phyloP scores from a whole-genome alignment of 2,797 vertebrate genomes.

The Dendrocincla tyrannina region DNA sequence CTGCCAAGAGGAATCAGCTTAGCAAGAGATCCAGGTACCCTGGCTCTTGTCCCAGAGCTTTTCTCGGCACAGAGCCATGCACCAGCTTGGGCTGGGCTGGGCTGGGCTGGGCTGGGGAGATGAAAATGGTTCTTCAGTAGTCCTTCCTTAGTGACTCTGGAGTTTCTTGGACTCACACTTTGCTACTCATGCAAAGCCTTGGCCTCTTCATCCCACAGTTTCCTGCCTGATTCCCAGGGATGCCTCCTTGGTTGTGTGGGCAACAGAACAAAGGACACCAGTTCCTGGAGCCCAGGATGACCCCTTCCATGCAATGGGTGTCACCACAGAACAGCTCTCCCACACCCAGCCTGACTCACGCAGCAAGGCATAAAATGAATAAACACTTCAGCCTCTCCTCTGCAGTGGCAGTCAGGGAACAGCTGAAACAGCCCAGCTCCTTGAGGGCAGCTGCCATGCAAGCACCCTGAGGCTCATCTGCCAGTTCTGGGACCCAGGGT shows the following conservation, averaged over 20 bases:
- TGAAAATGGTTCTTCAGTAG: background rate
- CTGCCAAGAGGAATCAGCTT: conserved; percentile 44
- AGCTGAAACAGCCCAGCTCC: accelerated
- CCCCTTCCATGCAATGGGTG: accelerated
- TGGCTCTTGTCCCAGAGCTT: conserved; percentile 48
- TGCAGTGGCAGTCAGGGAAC: background rate
- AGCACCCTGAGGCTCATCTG: accelerated
- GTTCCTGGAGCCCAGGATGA: background rate
- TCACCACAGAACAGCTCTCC: background rate
- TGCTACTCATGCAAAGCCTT: background rate
- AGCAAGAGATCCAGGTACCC: conserved; percentile 45
- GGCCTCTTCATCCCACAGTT: background rate
- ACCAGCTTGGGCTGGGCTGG: background rate
- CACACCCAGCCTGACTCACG: background rate
- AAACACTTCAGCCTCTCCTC: background rate
- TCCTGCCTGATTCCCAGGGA: background rate
- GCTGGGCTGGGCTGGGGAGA: background rate
- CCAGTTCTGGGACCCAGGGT: background rate
- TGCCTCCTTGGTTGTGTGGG: background rate
- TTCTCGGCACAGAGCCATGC: background rate
- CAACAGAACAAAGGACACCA: background rate
- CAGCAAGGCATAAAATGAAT: background rate
- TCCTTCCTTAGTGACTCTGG: background rate
- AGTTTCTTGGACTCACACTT: background rate
- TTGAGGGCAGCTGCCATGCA: background rate